These are phyloP conservation scores for Erythrolamprus reginae DNA, from an alignment of 2,113 vertebrate species.

Conservation along the genomic window DNA sequence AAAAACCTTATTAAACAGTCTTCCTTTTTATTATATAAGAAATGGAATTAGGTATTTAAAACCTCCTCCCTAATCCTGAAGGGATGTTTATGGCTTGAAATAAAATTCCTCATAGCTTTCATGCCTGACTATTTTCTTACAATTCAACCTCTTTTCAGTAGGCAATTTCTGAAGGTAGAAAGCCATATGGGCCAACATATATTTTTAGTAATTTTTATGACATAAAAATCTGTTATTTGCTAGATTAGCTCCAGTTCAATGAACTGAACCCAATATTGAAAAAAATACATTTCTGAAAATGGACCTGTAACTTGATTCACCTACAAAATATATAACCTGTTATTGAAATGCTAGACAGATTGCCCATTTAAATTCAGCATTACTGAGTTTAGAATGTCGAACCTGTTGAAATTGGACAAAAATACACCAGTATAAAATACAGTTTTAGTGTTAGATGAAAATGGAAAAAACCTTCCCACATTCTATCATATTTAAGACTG, in stretches of 20 bases:
- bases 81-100: neutral
- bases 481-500: neutral
- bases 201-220: neutral
- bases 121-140: neutral
- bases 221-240: conserved; percentile 1
- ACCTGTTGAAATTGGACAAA: neutral
- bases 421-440: neutral
- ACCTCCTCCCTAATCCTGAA: neutral
- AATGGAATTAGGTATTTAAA: neutral
- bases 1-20: neutral
- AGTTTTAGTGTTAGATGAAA: neutral
- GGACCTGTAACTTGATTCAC: neutral
- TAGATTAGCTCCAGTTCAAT: neutral
- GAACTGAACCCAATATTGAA: neutral
- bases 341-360: neutral
- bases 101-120: neutral
- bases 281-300: neutral
- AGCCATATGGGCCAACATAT: neutral
- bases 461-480: neutral
- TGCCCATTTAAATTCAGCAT: neutral
- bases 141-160: neutral
- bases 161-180: neutral
- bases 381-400: neutral
- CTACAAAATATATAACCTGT: neutral
- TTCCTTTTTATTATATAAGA: neutral